Percentiles rank a stretch among this genome's conserved stretches.
Conservation (phyloP, 2,797 vertebrate species). For the Bradypus variegatus region DNA sequence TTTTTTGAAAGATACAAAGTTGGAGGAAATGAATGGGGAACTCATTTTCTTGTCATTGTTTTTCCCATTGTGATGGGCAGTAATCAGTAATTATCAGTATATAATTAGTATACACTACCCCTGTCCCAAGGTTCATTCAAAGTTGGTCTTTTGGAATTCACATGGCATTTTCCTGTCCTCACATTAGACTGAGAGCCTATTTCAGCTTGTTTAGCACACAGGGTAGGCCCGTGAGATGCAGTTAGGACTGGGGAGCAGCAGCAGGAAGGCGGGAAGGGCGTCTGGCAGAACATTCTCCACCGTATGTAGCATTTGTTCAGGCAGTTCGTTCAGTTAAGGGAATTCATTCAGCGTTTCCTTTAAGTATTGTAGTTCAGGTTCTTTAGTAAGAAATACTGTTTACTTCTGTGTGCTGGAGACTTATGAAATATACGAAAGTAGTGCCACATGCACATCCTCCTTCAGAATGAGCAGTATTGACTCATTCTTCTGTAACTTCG, state of each 20-base stretch:
- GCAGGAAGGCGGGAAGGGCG: neutral
- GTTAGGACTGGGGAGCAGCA: fast-evolving
- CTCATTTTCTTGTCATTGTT: neutral
- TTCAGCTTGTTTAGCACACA: too few relatives aligned
- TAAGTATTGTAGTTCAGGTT: neutral
- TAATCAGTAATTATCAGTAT: neutral
- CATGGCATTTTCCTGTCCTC: neutral
- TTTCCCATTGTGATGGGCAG: neutral
- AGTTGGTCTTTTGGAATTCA: neutral
- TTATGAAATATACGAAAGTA: neutral
- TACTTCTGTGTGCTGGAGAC: neutral
- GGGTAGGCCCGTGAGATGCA: neutral
- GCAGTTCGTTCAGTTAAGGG: neutral
- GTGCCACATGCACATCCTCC: neutral
- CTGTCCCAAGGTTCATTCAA: neutral
- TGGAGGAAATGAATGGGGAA: neutral
- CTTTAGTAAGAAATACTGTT: neutral
- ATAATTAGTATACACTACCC: neutral
- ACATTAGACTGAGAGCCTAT: neutral
- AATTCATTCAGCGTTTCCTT: neutral
- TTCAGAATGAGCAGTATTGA: too few relatives aligned
- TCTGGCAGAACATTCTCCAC: neutral
- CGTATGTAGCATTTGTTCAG: neutral
- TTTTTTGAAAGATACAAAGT: neutral
- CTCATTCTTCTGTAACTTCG: neutral